Percentiles rank a stretch among this genome's conserved stretches.
Conservation (phyloP, 92 coral and sea anemone genomes). For the Hydrozoanthus gracilis region DNA sequence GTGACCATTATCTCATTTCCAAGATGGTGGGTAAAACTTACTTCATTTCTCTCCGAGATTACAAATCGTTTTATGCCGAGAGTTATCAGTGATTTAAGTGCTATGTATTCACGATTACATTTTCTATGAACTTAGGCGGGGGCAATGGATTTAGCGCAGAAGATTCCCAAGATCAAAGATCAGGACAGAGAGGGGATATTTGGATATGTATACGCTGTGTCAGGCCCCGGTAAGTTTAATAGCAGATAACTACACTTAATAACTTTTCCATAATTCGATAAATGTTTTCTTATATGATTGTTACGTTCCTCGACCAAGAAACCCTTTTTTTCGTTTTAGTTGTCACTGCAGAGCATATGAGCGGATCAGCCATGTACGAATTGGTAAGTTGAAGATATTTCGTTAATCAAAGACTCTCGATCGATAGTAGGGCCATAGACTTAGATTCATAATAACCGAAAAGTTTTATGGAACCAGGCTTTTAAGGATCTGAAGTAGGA, state of each 20-base stretch:
- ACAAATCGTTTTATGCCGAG: slow-evolving; percentile 7
- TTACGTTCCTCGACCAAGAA: background rate
- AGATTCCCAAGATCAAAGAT: slow-evolving; percentile 83
- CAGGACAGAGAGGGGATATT: slow-evolving; percentile 81
- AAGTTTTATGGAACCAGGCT: background rate
- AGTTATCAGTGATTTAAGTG: background rate
- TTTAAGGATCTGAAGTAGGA: too few species aligned
- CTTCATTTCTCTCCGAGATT: slow-evolving; percentile 17
- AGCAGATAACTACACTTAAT: background rate
- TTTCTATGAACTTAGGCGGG: slow-evolving; percentile 73
- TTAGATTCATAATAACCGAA: background rate
- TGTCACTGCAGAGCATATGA: slow-evolving; percentile 98
- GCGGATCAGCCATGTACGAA: slow-evolving; percentile 99
- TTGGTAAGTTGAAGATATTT: slow-evolving; percentile 70
- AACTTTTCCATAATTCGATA: background rate
- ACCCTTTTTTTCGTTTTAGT: slow-evolving; percentile 59
- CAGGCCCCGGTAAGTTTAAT: slow-evolving; percentile 89
- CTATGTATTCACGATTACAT: background rate
- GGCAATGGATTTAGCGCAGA: slow-evolving; percentile 90
- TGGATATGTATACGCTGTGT: slow-evolving; percentile 98
- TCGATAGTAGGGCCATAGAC: background rate
- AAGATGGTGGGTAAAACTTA: slow-evolving; percentile 89
- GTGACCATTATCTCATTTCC: slow-evolving; percentile 89
- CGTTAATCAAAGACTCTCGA: background rate
- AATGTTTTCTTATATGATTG: background rate